Percentiles rank a stretch among this genome's conserved stretches.
Conservation (phyloP, 2,797 vertebrate species). For the Chiroxiphia lanceolata region DNA sequence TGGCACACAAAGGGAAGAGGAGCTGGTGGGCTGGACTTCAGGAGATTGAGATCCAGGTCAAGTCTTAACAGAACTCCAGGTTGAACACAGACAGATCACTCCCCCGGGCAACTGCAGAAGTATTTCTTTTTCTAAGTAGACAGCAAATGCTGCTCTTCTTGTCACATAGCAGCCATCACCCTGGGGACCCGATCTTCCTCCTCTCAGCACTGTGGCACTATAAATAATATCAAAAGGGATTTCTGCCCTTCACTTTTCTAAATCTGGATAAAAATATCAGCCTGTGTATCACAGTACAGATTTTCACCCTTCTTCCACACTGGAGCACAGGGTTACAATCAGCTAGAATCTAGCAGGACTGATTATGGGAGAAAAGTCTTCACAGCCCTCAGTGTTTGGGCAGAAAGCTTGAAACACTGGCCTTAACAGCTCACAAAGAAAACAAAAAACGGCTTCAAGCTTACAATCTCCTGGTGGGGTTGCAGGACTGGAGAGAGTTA, state of each 20-base stretch:
- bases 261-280: background rate
- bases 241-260: background rate
- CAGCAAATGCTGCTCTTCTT: background rate
- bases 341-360: background rate
- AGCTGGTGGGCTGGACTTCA: background rate
- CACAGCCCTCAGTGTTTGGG: background rate
- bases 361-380: background rate
- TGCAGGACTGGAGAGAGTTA: background rate
- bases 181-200: background rate
- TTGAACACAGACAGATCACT: background rate
- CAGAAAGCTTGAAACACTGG: background rate
- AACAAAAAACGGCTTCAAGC: background rate
- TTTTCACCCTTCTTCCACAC: background rate
- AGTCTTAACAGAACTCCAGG: background rate
- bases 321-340: background rate
- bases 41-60: background rate
- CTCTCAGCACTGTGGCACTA: background rate
- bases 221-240: background rate
- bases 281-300: background rate
- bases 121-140: background rate
- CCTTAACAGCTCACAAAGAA: background rate
- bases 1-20: background rate
- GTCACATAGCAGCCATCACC: background rate
- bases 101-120: rapidly evolving
- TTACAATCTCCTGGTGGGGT: background rate